Evolutionary conservation across 2,113 vertebrate species (phyloP).

Genomic region (Balaeniceps rex): DNA sequence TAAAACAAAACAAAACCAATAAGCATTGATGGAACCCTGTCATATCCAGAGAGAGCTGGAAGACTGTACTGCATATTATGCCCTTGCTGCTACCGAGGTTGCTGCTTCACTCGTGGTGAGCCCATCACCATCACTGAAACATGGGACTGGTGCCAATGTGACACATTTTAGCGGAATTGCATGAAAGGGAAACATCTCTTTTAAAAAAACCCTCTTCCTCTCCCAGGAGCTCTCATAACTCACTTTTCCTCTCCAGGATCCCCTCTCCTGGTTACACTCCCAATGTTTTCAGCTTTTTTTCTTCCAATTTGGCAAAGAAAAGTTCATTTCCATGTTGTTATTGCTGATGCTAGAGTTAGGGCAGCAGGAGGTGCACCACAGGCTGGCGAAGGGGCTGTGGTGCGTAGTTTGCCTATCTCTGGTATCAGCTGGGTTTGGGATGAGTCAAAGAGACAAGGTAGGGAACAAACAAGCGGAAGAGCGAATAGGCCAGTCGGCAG

Average conservation of each 20-base stretch:
- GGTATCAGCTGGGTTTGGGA: neutral
- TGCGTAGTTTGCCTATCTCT: neutral
- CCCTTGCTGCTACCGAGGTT: neutral
- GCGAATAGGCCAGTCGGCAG: neutral
- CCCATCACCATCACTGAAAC: neutral
- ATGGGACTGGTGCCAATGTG: neutral
- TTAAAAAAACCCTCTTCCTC: neutral
- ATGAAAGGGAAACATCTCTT: neutral
- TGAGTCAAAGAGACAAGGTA: neutral
- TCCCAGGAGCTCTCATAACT: neutral
- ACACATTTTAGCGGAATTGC: neutral
- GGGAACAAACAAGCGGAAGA: conserved; percentile 29
- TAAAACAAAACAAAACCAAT: neutral
- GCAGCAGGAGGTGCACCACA: neutral
- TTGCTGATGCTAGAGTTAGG: neutral
- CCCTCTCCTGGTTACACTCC: neutral
- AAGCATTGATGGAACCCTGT: neutral
- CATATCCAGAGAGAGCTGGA: neutral
- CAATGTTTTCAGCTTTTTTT: neutral
- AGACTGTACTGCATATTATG: neutral
- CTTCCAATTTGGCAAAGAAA: neutral
- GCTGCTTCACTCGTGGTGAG: neutral
- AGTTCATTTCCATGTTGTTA: neutral
- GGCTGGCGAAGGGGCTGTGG: neutral
- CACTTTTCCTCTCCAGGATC: neutral